Evolutionary conservation across 2,888 invertebrate species (phyloP), one percentile per base, ranked within the genome.

Genomic region (Pterostichus madidus): DNA sequence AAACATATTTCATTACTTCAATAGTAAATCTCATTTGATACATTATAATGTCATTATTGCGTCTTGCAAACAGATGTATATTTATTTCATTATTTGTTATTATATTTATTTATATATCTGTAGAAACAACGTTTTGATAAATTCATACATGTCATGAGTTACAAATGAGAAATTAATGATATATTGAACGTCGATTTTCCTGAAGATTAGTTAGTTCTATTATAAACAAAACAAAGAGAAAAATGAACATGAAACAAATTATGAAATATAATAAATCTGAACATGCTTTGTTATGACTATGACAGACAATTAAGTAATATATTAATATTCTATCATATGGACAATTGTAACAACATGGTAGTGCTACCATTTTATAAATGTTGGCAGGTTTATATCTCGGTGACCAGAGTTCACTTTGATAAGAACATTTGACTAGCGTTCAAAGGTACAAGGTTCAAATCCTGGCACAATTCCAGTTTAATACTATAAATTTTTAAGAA

Each of bases 91-190:
- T 24, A 59, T 31, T 59, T 31, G 24, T 59, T 59, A 59, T 59
- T 59, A 59, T 35, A 24, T 35, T 64, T n/a, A 64, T 32, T 64
- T 64, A 64, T 11, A 64, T 64, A 31, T 35, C 64, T 6, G 35
- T 13, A 32, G 8, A n/a, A 64, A 35, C 64, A 64, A 64, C 35
- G n/a, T 64, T 64, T 64, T 64, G 64, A 64, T 64, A 32, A 24
- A 31, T 64, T 35, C 5, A 32, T n/a, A 13, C n/a, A 64, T 1
- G 32, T 39, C 35, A 32, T 64, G 32, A 64, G 35, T 64, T 64
- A 64, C 64, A 64, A 64, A 64, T 32, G 64, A 64, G 64, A 64
- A 64, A 64, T 64, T 64, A 64, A 64, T 64, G 64, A 64, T n/a
- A 64, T 64, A 64, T 64, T 64, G 64, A 64, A 64, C 64, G 64